These are phyloP conservation scores for Scaptomyza flava DNA, from an alignment of 2,888 invertebrate genomes.

Conservation along the genomic window DNA sequence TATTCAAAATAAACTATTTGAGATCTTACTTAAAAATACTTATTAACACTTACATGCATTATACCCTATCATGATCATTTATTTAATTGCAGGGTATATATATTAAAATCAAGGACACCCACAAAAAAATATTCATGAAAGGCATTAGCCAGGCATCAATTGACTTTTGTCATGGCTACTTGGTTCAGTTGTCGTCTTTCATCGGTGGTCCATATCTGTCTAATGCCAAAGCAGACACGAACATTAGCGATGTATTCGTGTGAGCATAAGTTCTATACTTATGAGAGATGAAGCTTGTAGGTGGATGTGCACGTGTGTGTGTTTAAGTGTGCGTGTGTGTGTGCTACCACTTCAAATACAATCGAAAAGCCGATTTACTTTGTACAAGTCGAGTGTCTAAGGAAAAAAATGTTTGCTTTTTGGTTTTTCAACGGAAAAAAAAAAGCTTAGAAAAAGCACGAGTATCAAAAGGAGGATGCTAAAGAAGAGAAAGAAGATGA, in stretches of 20 bases:
- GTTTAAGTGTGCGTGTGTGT: constrained; percentile 27
- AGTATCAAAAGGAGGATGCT: background rate
- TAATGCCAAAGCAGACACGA: constrained; percentile 38
- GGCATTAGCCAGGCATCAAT: constrained; percentile 36
- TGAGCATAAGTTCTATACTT: constrained; percentile 5
- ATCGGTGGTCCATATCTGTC: constrained; percentile 25
- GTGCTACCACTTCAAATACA: constrained; percentile 62
- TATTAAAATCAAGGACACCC: constrained; percentile 1
- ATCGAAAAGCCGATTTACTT: constrained; percentile 78
- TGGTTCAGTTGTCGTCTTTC: constrained; percentile 24
- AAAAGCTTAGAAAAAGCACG: constrained; percentile 27
- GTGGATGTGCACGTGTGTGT: constrained; percentile 21
- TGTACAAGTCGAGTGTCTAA: constrained; percentile 68
- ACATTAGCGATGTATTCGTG: constrained; percentile 13
- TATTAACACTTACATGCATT: background rate
- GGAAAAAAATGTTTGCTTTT: constrained; percentile 71
- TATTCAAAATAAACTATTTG: too few species aligned
- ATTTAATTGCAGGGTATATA: constrained; percentile 4
- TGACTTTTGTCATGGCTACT: constrained; percentile 52
- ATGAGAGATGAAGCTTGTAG: constrained; percentile 10
- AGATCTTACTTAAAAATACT: background rate
- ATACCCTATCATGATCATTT: background rate
- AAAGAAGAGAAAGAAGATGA: constrained; percentile 1
- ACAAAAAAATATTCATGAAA: constrained; percentile 31
- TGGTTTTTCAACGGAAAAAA: constrained; percentile 55